Base-by-base conservation (phyloP, 2,797 vertebrate species). In the Bovichtus diacanthus region DNA sequence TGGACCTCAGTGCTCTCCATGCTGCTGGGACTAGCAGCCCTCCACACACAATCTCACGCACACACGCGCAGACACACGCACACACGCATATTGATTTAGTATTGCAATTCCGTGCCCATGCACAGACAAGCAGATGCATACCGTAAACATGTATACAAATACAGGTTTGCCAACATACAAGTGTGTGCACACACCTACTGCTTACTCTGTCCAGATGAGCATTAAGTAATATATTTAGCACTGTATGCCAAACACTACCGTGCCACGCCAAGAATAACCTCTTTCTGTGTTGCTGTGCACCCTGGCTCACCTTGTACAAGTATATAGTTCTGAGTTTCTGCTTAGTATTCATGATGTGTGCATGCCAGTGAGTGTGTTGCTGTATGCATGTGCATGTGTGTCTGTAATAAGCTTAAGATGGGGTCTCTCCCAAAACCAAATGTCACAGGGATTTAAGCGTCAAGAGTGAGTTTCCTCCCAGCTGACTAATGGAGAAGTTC, bases 1-100 rank as follows among this genome's bases (percentile, higher is more conserved):
- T 92, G 92, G 91, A 94, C 90, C 91, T 91, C 93, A 91, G 74
- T 93, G 91, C 82, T 87, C 90, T 80, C 67, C 71, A 75, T 62
- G 67, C 54, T 81, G 69, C 86, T 76, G 81, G 70, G 68, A 84
- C 63, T 59, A 65, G 61, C 81, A 66, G 65, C 21, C 68, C 31
- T 74, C 38, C 80, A 81, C 78, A 65, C 78, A 58, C 76, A 65
- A n/a, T n/a, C n/a, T n/a, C 25, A 38, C 21, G 70, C 49, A 44
- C 19, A 70, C 38, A 44, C 36, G 41, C 41, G 18, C 54, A 60
- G 11, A 15, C 29, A 53, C 29, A 34, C n/a, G 50, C 23, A 69
- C 61, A 49, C 23, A 50, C 41, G 27, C 74, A 74, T 67, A 70
- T 65, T 78, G 70, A 80, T 78, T 70, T 47, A 73, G 68, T 54